Percentiles rank a stretch among this genome's conserved stretches.
Evolutionary conservation across 37 sponge, comb jelly and placozoan genomes (phyloP).

Genomic region (Spongilla lacustris): DNA sequence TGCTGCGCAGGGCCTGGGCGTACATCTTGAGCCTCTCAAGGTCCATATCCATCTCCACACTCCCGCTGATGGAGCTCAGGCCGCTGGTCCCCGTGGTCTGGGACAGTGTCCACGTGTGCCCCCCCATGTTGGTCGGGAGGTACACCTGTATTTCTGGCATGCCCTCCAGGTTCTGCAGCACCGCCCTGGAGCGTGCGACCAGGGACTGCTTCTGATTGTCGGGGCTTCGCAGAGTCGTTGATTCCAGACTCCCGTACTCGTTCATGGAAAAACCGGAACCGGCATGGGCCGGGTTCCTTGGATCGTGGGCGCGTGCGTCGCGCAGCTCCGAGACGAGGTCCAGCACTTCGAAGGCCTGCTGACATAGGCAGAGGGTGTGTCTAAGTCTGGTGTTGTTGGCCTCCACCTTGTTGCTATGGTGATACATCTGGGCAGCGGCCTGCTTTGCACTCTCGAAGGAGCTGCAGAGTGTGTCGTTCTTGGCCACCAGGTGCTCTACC

Average conservation of each 20-base stretch:
- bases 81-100: conserved; percentile 82
- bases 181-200: neutral
- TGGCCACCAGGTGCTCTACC: conserved; percentile 56
- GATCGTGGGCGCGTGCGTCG: neutral
- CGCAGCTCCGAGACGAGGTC: conserved; percentile 59
- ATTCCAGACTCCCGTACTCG: conserved; percentile 4
- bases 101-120: conserved; percentile 28
- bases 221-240: conserved; percentile 33
- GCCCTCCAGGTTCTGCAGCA: conserved; percentile 34
- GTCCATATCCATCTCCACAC: conserved; percentile 65
- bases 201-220: neutral
- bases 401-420: conserved; percentile 36
- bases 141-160: conserved; percentile 46
- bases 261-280: conserved; percentile 16
- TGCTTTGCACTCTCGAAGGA: conserved; percentile 65
- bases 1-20: conserved; percentile 30
- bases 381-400: conserved; percentile 57
- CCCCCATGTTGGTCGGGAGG: neutral
- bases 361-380: conserved; percentile 46
- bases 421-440: conserved; percentile 45
- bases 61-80: conserved; percentile 60
- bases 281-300: neutral
- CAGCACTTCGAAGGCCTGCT: conserved; percentile 61
- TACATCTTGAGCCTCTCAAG: conserved; percentile 61
- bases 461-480: conserved; percentile 28